Conservation (phyloP, 2,888 invertebrate genomes). For the Cheiracanthium punctorium region DNA sequence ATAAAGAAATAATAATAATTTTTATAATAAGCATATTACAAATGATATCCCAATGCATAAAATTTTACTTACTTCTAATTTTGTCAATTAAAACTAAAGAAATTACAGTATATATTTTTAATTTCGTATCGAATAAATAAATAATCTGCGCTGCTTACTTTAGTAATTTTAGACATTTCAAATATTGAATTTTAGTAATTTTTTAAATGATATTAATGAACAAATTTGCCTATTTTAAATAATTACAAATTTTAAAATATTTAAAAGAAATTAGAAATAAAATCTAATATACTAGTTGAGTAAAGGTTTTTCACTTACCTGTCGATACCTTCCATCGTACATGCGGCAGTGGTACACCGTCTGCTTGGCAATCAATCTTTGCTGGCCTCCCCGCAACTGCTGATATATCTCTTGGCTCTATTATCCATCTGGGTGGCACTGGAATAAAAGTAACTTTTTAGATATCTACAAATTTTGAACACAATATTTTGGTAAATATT, state of each 20-base stretch:
- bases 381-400: constrained; percentile 73
- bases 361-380: constrained; percentile 72
- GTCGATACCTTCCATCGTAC: constrained; percentile 72
- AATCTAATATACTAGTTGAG: too few relatives aligned
- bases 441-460: background rate
- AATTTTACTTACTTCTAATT: too few relatives aligned
- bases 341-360: constrained; percentile 72
- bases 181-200: too few relatives aligned
- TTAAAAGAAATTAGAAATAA: background rate
- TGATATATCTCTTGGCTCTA: constrained; percentile 73
- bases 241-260: background rate
- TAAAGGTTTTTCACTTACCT: constrained; percentile 28
- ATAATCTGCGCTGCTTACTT: too few relatives aligned
- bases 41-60: too few relatives aligned
- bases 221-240: background rate
- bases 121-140: too few relatives aligned
- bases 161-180: too few relatives aligned
- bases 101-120: too few relatives aligned
- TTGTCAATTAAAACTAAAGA: too few relatives aligned
- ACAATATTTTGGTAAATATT: too few relatives aligned
- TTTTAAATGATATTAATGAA: background rate
- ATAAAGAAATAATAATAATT: too few relatives aligned
- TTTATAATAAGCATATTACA: too few relatives aligned
- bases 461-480: background rate
- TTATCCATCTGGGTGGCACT: constrained; percentile 73